Evolutionary conservation across 1,140 invertebrate genomes (phyloP).

Genomic region (Nymphalis io): DNA sequence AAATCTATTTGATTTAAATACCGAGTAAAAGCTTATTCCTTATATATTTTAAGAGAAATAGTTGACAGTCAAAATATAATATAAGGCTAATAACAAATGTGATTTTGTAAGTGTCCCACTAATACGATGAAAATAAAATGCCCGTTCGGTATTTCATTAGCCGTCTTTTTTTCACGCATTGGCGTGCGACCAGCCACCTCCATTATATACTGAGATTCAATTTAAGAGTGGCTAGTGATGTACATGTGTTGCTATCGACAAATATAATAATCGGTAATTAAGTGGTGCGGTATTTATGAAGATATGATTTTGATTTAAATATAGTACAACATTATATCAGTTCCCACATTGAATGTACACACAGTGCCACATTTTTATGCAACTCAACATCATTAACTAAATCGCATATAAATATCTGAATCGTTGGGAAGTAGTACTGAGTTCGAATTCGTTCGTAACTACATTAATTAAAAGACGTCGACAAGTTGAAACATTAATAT

Average conservation of each 20-base stretch:
- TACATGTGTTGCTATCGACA: conserved; percentile 1
- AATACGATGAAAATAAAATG: conserved; percentile 29
- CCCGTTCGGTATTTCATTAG: conserved; percentile 36
- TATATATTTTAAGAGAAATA: too few relatives aligned
- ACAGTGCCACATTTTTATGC: too few relatives aligned
- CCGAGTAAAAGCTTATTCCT: too few relatives aligned
- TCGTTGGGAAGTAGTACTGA: too few relatives aligned
- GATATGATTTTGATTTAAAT: not conserved
- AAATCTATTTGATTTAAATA: too few relatives aligned
- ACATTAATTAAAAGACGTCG: too few relatives aligned
- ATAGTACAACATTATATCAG: not conserved
- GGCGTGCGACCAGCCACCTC: conserved; percentile 28
- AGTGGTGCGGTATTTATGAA: not conserved
- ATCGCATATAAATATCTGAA: too few relatives aligned
- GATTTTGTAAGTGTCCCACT: conserved; percentile 7
- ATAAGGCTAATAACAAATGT: not conserved
- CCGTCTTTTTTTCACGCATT: conserved; percentile 28
- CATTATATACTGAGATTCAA: conserved; percentile 31
- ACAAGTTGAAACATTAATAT: too few relatives aligned
- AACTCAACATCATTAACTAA: too few relatives aligned
- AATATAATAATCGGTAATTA: not conserved
- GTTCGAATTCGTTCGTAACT: too few relatives aligned
- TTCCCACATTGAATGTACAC: too few relatives aligned
- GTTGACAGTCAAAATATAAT: too few relatives aligned
- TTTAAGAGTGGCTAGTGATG: conserved; percentile 20